A percentile compares a stretch with the other conserved stretches of the same genome.
These are phyloP conservation scores for Drosophila fungiperda DNA, from an alignment of 2,888 invertebrate species.

Conservation along the genomic window DNA sequence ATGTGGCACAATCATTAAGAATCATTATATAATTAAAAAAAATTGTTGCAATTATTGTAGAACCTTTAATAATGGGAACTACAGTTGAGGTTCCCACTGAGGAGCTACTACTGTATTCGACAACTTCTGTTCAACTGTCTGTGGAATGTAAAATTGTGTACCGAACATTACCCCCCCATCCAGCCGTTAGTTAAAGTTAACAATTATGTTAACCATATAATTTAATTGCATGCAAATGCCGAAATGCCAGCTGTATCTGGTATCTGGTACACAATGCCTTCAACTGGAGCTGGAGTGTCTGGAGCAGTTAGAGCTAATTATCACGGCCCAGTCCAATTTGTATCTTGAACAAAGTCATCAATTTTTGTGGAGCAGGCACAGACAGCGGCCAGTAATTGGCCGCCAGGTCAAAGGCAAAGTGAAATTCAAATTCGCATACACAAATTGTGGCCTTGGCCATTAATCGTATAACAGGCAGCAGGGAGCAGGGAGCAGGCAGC, in stretches of 20 bases:
- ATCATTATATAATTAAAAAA: neutral
- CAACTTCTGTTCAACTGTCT: neutral
- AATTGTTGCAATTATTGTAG: neutral
- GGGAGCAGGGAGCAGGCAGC: neutral
- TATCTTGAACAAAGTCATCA: slow-evolving; percentile 33
- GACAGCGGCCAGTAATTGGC: slow-evolving; percentile 33
- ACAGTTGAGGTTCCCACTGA: neutral
- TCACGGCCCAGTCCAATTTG: slow-evolving; percentile 38
- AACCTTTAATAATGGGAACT: neutral
- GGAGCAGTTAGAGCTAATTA: slow-evolving; percentile 33
- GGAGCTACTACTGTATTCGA: neutral
- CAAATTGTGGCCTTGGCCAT: slow-evolving; percentile 46
- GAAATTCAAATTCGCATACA: slow-evolving; percentile 59
- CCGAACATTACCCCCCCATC: neutral
- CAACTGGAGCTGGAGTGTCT: neutral
- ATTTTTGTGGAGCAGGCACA: slow-evolving; percentile 21
- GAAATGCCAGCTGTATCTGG: neutral
- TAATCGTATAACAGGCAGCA: slow-evolving; percentile 47
- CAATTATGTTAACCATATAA: slow-evolving; percentile 8
- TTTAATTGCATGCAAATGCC: slow-evolving; percentile 1
- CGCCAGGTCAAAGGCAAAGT: slow-evolving; percentile 35
- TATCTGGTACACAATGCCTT: neutral
- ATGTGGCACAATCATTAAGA: neutral
- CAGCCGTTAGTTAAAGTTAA: neutral
- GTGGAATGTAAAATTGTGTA: neutral